phyloP scores from a whole-genome alignment of 2,113 vertebrate species.

The Bubo blakistoni region DNA sequence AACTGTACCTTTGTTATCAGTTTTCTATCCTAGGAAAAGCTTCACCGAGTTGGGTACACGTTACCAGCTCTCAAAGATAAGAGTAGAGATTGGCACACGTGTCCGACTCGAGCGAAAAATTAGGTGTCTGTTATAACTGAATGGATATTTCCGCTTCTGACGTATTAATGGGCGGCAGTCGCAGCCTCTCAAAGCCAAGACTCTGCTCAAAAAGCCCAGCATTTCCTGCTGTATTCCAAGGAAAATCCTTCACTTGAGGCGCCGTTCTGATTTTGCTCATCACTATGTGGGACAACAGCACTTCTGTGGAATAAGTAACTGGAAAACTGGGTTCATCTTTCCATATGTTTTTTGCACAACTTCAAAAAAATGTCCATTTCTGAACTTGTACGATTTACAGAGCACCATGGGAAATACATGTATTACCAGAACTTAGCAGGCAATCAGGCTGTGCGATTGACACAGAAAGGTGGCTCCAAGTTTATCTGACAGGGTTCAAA shows the following conservation, averaged over 20 bases:
- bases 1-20: accelerated
- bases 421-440: not conserved
- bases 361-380: not conserved
- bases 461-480: not conserved
- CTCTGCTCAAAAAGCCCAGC: not conserved
- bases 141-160: not conserved
- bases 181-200: not conserved
- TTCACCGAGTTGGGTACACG: not conserved
- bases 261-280: not conserved
- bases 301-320: not conserved
- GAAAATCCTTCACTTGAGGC: not conserved
- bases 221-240: not conserved
- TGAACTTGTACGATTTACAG: not conserved
- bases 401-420: not conserved
- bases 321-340: not conserved
- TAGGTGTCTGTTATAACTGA: not conserved
- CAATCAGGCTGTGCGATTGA: not conserved
- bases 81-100: not conserved
- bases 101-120: not conserved
- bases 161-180: accelerated
- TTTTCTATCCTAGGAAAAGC: not conserved
- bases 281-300: not conserved
- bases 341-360: not conserved
- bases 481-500: not conserved
- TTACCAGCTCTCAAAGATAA: not conserved